Base-by-base conservation (phyloP, 2,888 invertebrate species). In the Ectropis crepuscularia region DNA sequence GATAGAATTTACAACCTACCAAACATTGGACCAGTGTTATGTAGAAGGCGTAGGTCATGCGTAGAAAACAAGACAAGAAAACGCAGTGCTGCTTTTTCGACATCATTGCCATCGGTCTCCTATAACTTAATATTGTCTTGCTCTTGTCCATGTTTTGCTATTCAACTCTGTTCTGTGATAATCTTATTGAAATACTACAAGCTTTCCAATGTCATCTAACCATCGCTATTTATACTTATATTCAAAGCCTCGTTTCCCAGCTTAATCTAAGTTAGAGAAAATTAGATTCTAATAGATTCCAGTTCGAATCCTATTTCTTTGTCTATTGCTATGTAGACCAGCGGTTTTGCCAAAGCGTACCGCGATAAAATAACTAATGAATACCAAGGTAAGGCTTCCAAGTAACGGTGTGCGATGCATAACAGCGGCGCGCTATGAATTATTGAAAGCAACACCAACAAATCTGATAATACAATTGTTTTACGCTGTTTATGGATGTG, bases 311-410 rank as follows among this genome's bases (percentile, higher is more conserved):
- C 63, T 79, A 78, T 49, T 72, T 85, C 85, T 38, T 49, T 68
- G 79, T 70, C 69, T 75, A 81, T 74, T 70, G 86, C 82, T 86
- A 90, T 89, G 88, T 89, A 81, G 85, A 87, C 81, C 89, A 90
- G 88, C 89, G 92, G 91, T 90, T 91, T 90, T 92, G 92, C 92
- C 92, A 92, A 92, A 92, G 92, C 86, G 73, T 78, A 76, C 85
- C 86, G 87, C 88, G 89, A 81, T 80, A 76, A 81, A 88, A 92
- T 88, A 91, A 91, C 92, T 90, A 92, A 92, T 92, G 92, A 90
- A 88, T 80, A 75, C 77, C 83, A 68, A 63, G 57, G 81, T 86
- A 83, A 89, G 88, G 84, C 88, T 92, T 92, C 91, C 90, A 91
- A 89, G 90, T 91, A 92, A 89, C 90, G 89, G 91, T 87, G 77